Percentiles rank a stretch among this genome's conserved stretches.
phyloP scores from a whole-genome alignment of 2,888 invertebrate species.

The Strigamia maritima region DNA sequence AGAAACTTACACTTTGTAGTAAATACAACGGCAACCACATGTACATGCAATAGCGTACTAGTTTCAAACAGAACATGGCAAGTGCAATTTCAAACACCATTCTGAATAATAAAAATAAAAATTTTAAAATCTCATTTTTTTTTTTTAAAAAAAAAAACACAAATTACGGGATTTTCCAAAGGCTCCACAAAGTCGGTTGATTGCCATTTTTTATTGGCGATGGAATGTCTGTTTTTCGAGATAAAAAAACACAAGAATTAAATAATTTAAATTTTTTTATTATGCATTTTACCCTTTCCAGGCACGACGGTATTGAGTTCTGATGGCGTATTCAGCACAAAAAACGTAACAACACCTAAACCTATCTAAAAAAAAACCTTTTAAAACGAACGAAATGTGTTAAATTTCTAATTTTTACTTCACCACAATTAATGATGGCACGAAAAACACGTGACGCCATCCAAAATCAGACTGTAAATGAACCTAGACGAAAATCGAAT shows the following conservation, averaged over 20 bases:
- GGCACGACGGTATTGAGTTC: slow-evolving; percentile 49
- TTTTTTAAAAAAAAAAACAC: no score
- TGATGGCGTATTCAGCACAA: slow-evolving; percentile 48
- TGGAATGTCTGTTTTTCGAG: not conserved
- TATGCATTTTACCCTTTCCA: slow-evolving; percentile 49
- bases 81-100: slow-evolving; percentile 53
- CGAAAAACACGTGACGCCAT: slow-evolving; percentile 52
- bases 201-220: not conserved
- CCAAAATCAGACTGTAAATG: slow-evolving; percentile 52
- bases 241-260: not conserved
- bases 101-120: slow-evolving; percentile 45
- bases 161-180: slow-evolving; percentile 50
- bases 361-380: slow-evolving; percentile 40
- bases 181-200: slow-evolving; percentile 43
- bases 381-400: not conserved
- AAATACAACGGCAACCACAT: slow-evolving; percentile 57
- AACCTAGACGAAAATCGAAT: slow-evolving; percentile 45
- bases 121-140: no score
- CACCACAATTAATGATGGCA: slow-evolving; percentile 51
- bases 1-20: slow-evolving; percentile 48
- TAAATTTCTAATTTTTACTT: slow-evolving; percentile 1
- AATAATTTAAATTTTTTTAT: no score
- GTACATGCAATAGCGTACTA: slow-evolving; percentile 56
- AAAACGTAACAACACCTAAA: slow-evolving; percentile 49
- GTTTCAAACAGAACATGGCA: slow-evolving; percentile 55